A percentile compares a stretch with the other conserved stretches of the same genome.
These are phyloP conservation scores for Trichechus manatus DNA, from an alignment of 2,113 vertebrate genomes.

Conservation along the genomic window DNA sequence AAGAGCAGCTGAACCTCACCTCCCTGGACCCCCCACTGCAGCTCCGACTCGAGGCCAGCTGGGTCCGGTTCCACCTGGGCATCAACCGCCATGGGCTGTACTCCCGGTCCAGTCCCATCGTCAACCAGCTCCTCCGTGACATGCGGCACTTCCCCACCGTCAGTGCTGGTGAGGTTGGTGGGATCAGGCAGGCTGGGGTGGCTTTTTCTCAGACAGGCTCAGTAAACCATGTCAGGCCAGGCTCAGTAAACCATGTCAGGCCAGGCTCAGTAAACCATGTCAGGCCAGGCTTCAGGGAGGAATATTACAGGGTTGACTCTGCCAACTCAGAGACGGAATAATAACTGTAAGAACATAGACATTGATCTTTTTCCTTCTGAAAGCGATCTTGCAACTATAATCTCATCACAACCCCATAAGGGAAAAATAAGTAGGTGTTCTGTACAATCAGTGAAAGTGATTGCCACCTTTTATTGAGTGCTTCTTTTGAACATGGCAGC, in stretches of 20 bases:
- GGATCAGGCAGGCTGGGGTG: fast-evolving
- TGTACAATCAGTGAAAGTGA: not conserved
- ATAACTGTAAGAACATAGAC: not conserved
- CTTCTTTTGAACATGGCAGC: not conserved
- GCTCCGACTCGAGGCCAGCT: constrained; percentile 90
- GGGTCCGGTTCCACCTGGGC: constrained; percentile 96
- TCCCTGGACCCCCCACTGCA: not conserved
- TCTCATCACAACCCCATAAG: not conserved
- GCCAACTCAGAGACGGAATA: not conserved
- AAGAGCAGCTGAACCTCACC: constrained; percentile 85
- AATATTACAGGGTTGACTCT: not conserved
- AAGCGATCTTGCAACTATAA: not conserved
- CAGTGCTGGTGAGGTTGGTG: constrained; percentile 89
- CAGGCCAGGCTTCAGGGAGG: not conserved
- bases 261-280: not conserved
- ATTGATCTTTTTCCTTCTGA: not conserved
- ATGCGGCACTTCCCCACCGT: constrained; percentile 88
- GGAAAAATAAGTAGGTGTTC: not conserved
- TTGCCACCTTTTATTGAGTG: fast-evolving
- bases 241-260: too few relatives aligned
- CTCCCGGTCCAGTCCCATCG: constrained; percentile 86
- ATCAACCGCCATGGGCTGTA: constrained; percentile 94
- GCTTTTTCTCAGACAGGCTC: not conserved
- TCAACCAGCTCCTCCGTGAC: constrained; percentile 90
- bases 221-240: too few relatives aligned